Evolutionary conservation across 1,140 invertebrate species (phyloP), one percentile per base, ranked within the genome.

Genomic region (Homarus americanus): DNA sequence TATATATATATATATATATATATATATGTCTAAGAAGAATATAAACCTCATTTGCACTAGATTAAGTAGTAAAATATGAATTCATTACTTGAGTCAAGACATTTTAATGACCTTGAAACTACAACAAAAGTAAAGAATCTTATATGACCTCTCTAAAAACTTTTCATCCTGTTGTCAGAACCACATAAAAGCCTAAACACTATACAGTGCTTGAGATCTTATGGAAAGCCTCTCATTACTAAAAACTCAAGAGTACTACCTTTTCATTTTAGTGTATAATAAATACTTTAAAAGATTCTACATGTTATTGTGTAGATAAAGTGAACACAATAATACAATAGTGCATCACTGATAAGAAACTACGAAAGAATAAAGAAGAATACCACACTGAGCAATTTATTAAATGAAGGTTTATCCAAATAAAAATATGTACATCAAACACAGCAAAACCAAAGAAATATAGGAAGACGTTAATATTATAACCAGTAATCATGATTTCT

Each of bases 1-100:
- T 82, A 87, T 82, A 41, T 88, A 88, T 17, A 12, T 88, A 69
- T 75, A 49, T 15, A 49, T 49, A 49, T 49, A 49, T 49, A 49
- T 15, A 49, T 49, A 49, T 15, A 49, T 15, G 0, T 49, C 9
- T 15, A 49, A 10, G 44, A 49, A 15, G 44, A n/a, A n/a, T n/a
- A n/a, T n/a, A n/a, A n/a, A n/a, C n/a, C n/a, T n/a, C n/a, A n/a
- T n/a, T n/a, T n/a, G n/a, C n/a, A n/a, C n/a, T n/a, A n/a, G n/a
- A n/a, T n/a, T n/a, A n/a, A n/a, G n/a, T n/a, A n/a, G n/a, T n/a
- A n/a, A n/a, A n/a, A n/a, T n/a, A n/a, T n/a, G n/a, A n/a, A n/a
- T n/a, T n/a, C n/a, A n/a, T n/a, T n/a, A n/a, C n/a, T n/a, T n/a
- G n/a, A n/a, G n/a, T n/a, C n/a, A n/a, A n/a, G n/a, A n/a, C n/a